phyloP scores from a whole-genome alignment of 2,113 vertebrate genomes.

The Cyrtonyx montezumae region DNA sequence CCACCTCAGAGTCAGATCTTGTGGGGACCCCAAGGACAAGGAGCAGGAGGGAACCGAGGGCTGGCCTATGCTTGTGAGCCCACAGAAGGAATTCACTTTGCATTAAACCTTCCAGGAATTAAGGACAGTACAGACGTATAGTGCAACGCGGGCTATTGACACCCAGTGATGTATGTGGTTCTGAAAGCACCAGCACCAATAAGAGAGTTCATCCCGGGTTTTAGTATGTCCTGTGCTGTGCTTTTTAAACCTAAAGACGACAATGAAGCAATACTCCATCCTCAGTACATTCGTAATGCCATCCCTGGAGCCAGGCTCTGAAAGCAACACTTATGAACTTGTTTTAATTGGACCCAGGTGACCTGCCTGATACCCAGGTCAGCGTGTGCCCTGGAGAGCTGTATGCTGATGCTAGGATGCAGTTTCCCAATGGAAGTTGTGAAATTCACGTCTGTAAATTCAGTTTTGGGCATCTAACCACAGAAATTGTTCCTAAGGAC shows the following conservation, averaged over 20 bases:
- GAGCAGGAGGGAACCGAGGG: background rate
- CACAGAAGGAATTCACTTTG: background rate
- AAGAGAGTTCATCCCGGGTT: background rate
- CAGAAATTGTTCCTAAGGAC: conserved; percentile 29
- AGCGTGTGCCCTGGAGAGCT: background rate
- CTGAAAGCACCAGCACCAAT: background rate
- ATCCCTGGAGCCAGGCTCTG: background rate
- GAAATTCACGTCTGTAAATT: conserved; percentile 22
- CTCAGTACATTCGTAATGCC: background rate
- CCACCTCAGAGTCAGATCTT: background rate
- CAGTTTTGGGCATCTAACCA: conserved; percentile 33
- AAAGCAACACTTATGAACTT: conserved; percentile 5
- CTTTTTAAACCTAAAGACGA: conserved; percentile 5
- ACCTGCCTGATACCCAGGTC: background rate
- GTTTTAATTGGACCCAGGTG: conserved; percentile 36
- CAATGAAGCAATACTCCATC: conserved; percentile 39
- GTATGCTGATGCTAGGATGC: background rate
- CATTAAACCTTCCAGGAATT: background rate
- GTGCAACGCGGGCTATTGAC: background rate
- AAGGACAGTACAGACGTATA: background rate
- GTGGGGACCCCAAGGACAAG: background rate
- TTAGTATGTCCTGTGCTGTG: background rate
- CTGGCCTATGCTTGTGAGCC: background rate
- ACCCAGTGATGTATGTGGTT: background rate
- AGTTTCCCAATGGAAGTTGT: background rate